A percentile compares a stretch with the other conserved stretches of the same genome.
These are phyloP conservation scores for Villa cingulata DNA, from an alignment of 2,888 invertebrate species.

Conservation along the genomic window DNA sequence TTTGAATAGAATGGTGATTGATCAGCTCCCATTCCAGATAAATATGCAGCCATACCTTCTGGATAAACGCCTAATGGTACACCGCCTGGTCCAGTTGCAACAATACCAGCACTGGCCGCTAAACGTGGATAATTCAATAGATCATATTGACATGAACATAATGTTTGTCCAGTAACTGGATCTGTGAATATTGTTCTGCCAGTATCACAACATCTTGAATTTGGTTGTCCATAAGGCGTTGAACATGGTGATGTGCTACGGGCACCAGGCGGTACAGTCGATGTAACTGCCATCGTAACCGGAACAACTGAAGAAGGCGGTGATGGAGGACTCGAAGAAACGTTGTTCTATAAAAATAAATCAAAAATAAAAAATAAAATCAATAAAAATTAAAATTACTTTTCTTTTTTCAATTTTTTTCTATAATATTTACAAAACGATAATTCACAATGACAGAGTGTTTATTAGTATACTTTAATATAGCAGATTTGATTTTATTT, in stretches of 20 bases:
- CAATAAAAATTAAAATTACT: background rate
- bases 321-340: slow-evolving; percentile 56
- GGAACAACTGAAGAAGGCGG: slow-evolving; percentile 47
- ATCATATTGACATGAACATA: slow-evolving; percentile 85
- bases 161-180: slow-evolving; percentile 75
- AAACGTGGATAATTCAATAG: slow-evolving; percentile 65
- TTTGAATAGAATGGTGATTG: slow-evolving; percentile 76
- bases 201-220: slow-evolving; percentile 70
- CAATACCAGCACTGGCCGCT: slow-evolving; percentile 38
- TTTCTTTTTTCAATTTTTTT: too few species aligned
- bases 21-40: slow-evolving; percentile 70
- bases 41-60: slow-evolving; percentile 73
- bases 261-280: slow-evolving; percentile 39
- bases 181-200: slow-evolving; percentile 83
- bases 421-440: too few species aligned
- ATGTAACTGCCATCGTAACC: slow-evolving; percentile 41
- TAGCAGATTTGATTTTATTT: too few species aligned
- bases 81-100: slow-evolving; percentile 43
- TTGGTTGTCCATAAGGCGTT: slow-evolving; percentile 37
- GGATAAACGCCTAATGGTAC: slow-evolving; percentile 71
- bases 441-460: too few species aligned
- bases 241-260: slow-evolving; percentile 41
- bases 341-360: slow-evolving; percentile 34
- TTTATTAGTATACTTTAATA: too few species aligned
- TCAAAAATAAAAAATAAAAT: background rate